Evolutionary conservation across 2,113 vertebrate genomes (phyloP).

Genomic region (Verasper variegatus): DNA sequence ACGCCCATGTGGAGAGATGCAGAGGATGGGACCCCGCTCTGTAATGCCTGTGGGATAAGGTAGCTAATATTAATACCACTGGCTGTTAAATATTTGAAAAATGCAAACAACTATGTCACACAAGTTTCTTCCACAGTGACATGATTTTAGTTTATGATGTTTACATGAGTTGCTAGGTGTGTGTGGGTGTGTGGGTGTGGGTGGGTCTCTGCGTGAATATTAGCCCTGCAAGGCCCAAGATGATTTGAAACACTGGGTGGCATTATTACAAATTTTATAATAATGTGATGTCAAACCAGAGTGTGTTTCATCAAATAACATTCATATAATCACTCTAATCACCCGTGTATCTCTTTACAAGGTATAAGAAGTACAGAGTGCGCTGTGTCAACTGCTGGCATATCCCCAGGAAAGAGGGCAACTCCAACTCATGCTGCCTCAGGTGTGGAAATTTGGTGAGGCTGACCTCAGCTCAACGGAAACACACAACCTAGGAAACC

Average conservation of each 20-base stretch:
- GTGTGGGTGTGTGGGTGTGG: no score
- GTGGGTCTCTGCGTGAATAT: no score
- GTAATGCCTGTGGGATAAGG: constrained; percentile 94
- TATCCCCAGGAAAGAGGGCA: constrained; percentile 89
- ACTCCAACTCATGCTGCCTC: constrained; percentile 81
- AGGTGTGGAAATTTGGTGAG: constrained; percentile 84
- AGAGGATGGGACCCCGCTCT: constrained; percentile 91
- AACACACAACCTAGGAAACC: constrained; percentile 60
- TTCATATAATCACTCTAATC: constrained; percentile 1
- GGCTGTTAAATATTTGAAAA: neutral
- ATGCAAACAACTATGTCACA: neutral
- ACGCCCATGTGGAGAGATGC: constrained; percentile 93
- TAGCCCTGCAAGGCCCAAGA: no score
- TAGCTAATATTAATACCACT: constrained; percentile 43
- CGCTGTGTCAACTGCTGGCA: constrained; percentile 89
- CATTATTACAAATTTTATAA: no score
- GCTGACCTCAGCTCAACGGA: constrained; percentile 67
- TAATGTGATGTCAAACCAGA: no score
- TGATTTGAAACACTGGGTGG: no score
- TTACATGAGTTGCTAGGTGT: no score
- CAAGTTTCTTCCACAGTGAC: neutral
- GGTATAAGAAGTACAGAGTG: constrained; percentile 92
- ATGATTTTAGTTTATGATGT: no score
- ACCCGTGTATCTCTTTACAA: constrained; percentile 51
- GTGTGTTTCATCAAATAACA: no score